Percentiles rank a stretch among this genome's conserved stretches.
Conservation (phyloP, 2,797 vertebrate species). For the Lacerta bilineata region DNA sequence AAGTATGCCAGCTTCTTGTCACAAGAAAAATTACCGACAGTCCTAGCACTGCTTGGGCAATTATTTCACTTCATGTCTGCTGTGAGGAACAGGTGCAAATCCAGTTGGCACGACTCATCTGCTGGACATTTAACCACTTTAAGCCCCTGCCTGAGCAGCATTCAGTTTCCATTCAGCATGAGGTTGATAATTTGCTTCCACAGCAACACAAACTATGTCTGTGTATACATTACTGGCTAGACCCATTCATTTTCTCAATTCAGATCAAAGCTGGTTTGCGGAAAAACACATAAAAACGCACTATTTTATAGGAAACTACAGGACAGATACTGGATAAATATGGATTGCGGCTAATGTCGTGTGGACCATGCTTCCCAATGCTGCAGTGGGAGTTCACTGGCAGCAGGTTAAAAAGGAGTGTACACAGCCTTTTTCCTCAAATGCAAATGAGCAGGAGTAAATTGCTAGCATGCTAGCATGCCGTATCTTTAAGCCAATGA, state of each 20-base stretch:
- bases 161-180: conserved; percentile 70
- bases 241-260: too few relatives aligned
- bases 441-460: not conserved
- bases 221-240: too few relatives aligned
- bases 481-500: conserved; percentile 26
- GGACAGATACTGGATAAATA: too few relatives aligned
- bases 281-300: too few relatives aligned
- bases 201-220: not conserved
- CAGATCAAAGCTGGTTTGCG: too few relatives aligned
- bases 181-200: conserved; percentile 24
- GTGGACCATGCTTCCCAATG: too few relatives aligned
- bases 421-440: not conserved
- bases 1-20: not conserved
- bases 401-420: too few relatives aligned
- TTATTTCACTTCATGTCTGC: conserved; percentile 52
- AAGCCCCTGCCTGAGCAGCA: conserved; percentile 48
- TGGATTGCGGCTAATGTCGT: too few relatives aligned
- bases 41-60: conserved; percentile 13
- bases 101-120: conserved; percentile 70
- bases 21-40: conserved; percentile 20
- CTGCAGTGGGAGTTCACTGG: too few relatives aligned
- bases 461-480: not conserved
- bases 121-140: conserved; percentile 65
- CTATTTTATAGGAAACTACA: too few relatives aligned
- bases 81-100: conserved; percentile 68